phyloP scores from a whole-genome alignment of 2,797 vertebrate genomes.

The Cynopterus sphinx region DNA sequence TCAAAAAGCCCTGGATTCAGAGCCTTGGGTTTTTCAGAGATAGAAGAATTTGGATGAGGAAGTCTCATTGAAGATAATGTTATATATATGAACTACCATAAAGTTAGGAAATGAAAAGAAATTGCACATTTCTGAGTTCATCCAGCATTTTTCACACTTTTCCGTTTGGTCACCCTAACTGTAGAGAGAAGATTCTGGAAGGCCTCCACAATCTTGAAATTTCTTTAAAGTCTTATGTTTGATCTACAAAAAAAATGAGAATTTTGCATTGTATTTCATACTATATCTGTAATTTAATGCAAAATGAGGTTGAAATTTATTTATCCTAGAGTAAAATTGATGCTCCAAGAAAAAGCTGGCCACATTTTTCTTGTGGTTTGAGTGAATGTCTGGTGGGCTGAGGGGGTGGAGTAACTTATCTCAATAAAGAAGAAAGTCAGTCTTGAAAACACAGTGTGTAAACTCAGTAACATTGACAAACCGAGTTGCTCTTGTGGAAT shows the following conservation, averaged over 20 bases:
- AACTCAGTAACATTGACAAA: not conserved
- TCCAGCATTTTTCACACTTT: not conserved
- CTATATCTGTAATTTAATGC: not conserved
- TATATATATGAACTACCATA: constrained; percentile 1
- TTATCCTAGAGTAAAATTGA: not conserved
- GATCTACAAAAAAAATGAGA: not conserved
- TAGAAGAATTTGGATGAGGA: constrained; percentile 47
- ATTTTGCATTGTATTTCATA: not conserved
- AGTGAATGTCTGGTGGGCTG: not conserved
- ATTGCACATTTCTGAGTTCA: not conserved
- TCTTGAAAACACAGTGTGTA: not conserved
- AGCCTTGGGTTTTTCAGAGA: not conserved
- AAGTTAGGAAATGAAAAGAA: not conserved
- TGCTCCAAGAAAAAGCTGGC: not conserved
- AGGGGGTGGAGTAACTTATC: not conserved
- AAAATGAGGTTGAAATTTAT: not conserved
- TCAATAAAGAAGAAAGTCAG: not conserved
- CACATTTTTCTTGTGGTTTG: not conserved
- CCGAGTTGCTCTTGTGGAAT: not conserved
- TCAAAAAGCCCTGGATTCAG: constrained; percentile 57
- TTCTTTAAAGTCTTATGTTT: not conserved
- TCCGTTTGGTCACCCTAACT: not conserved
- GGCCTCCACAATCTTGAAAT: not conserved
- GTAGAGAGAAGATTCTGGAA: not conserved
- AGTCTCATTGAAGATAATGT: constrained; percentile 15